Base-by-base conservation (phyloP, 2,888 invertebrate genomes). In the Synanthedon vespiformis region DNA sequence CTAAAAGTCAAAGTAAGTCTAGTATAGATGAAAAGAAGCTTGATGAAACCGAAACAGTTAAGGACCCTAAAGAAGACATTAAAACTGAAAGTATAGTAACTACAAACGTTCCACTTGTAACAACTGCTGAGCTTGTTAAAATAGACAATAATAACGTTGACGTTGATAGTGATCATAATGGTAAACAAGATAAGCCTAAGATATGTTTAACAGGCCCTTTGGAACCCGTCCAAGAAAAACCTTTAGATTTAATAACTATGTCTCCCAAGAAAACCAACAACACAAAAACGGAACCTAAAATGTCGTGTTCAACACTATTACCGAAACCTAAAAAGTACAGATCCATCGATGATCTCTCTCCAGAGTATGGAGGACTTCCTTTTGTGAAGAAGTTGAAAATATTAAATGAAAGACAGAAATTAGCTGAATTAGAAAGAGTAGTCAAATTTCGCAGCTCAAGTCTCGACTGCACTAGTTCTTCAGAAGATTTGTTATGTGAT, bases 351-450 rank as follows among this genome's bases (percentile, higher is more conserved):
- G 95, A 95, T 73, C 78, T 95, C 40, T 95, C 95, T 8, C 95
- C 95, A 0, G 95, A 95, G 72, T 95, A 95, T 65, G 93, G 93
- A 51, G 93, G 94, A 12, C 77, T 95, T 55, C 95, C 95, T 0
- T 95, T 95, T 70, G 95, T 95, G 0, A 95, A 95, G 77, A 95
- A 95, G 65, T 81, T 95, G 51, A 95, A 95, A 85, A 95, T 96
- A 62, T 87, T 95, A 50, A 95, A 95, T 74, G 95, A 95, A 79
- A 89, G 95, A 10, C 95, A 95, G 72, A 95, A 95, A 80, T 77
- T 95, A 57, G 94, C 93, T 40, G 94, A 94, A 71, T 83, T 95
- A 49, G 94, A 95, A 73, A 91, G 90, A 60, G 93, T 91, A 11
- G 92, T 94, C 27, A 91, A 92, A 72, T 90, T 90, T 56, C 88